Conservation (phyloP, 2,888 invertebrate genomes). For the Dolomedes plantarius region DNA sequence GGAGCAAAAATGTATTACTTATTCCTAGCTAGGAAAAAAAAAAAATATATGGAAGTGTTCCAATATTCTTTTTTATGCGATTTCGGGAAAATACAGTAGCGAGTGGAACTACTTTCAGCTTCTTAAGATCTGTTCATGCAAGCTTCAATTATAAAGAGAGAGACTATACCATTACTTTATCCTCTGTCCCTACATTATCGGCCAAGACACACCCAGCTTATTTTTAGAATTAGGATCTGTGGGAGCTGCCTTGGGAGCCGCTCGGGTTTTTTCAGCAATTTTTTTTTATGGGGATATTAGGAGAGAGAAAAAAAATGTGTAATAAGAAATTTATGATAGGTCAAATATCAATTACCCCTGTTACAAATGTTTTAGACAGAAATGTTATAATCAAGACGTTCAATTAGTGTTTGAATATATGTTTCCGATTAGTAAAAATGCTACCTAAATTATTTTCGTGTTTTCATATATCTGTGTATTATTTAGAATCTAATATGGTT, state of each 20-base stretch:
- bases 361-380: too few species aligned
- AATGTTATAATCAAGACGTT: too few species aligned
- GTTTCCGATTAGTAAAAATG: too few species aligned
- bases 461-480: too few species aligned
- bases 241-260: background rate
- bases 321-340: background rate
- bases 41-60: background rate
- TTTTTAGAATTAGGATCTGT: background rate
- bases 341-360: conserved; percentile 1
- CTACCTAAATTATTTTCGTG: too few species aligned
- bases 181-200: background rate
- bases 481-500: too few species aligned
- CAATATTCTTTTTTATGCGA: background rate
- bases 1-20: background rate
- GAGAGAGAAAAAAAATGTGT: background rate
- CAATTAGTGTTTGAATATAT: too few species aligned
- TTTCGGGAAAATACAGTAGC: background rate
- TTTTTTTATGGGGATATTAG: background rate
- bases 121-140: conserved; percentile 6
- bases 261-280: background rate
- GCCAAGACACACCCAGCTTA: background rate
- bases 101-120: background rate
- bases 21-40: background rate
- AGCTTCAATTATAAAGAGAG: background rate
- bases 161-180: background rate